Conservation (phyloP, 2,797 vertebrate genomes). For the Eospalax fontanierii region DNA sequence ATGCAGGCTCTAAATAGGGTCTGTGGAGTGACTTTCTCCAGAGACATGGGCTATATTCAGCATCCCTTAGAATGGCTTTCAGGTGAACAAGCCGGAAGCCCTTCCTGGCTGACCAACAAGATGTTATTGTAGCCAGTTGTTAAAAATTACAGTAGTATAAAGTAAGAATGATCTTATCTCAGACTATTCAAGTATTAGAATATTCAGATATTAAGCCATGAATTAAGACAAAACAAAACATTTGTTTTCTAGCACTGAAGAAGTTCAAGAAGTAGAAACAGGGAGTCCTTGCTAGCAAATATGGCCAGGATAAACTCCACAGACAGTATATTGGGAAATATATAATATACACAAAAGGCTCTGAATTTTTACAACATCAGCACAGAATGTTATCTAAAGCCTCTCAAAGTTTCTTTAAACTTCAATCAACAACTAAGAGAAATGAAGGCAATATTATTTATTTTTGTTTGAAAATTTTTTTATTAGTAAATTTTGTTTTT, state of each 20-base stretch:
- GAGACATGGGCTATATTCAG: not conserved
- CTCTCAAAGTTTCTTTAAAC: conserved; percentile 45
- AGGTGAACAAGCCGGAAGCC: not conserved
- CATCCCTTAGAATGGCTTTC: not conserved
- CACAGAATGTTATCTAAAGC: not conserved
- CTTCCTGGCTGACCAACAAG: not conserved
- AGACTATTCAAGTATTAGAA: not conserved
- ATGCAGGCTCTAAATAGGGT: not conserved
- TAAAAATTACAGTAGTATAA: not conserved
- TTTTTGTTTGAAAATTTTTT: not conserved
- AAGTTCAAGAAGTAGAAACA: not conserved
- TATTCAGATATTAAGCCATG: not conserved
- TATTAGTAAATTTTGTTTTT: too few relatives aligned
- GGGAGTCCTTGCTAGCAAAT: not conserved
- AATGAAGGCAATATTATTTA: not conserved
- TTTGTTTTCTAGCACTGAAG: not conserved
- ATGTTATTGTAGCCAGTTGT: not conserved
- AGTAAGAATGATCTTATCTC: not conserved
- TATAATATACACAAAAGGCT: not conserved
- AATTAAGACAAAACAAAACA: conserved; percentile 33
- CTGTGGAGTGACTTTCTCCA: not conserved
- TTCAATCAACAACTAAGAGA: not conserved
- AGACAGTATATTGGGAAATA: not conserved
- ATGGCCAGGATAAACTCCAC: not conserved
- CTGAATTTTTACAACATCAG: conserved; percentile 42